Base-by-base conservation (phyloP, 2,797 vertebrate genomes). In the Oreochromis mossambicus region DNA sequence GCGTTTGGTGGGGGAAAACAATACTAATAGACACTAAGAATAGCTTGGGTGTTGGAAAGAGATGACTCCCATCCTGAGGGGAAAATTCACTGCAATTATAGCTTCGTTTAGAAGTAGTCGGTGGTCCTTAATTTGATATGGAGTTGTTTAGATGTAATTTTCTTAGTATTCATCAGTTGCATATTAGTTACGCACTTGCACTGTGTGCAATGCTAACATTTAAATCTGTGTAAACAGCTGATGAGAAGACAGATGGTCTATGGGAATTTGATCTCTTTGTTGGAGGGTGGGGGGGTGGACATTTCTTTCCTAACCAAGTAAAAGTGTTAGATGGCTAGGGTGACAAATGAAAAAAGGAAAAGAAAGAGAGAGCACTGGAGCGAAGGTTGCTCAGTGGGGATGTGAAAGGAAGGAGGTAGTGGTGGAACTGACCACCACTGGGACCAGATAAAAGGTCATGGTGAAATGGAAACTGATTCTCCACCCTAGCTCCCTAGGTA, bases 381-480 rank as follows among this genome's bases (percentile, higher is more conserved):
- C 70, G 78, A 90, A 93, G 91, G 84, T 88, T 89, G 85, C 91
- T 87, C 93, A 93, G 93, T 94, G 89, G 93, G 94, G 93, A 92
- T 94, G 89, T 94, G 89, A 93, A 90, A 95, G 94, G 94, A 96
- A 95, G 91, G 93, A 95, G 93, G 91, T 89, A 88, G 92, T 61
- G 90, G 89, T 94, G 92, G 86, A 88, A 87, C 92, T 94, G 95
- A 91, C 91, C 94, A 92, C 93, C 91, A 48, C 52, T 91, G 94
- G 94, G 95, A 95, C 91, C 41, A 70, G 86, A 92, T 90, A 66
- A 95, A 96, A 97, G 97, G 96, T 97, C 96, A 97, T 87, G 87
- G 90, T 96, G 94, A 94, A 97, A 95, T 93, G 96, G 96, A 97
- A 97, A 96, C 96, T 94, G 94, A 96, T 96, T 97, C 96, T 95